Evolutionary conservation across 2,888 invertebrate genomes (phyloP).

Genomic region (Spodoptera littoralis): DNA sequence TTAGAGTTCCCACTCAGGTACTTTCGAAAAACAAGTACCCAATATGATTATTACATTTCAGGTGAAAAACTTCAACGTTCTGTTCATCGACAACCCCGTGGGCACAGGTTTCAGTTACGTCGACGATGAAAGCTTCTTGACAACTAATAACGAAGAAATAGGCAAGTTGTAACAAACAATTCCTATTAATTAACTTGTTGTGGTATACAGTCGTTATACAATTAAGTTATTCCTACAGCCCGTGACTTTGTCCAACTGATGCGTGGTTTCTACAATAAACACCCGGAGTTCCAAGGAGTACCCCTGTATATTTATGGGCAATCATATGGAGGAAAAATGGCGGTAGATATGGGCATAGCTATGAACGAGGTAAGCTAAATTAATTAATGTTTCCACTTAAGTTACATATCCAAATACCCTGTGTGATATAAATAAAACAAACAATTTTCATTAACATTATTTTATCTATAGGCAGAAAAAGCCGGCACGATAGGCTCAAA

Average conservation of each 20-base stretch:
- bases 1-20: too few relatives aligned
- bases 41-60: slow-evolving; percentile 59
- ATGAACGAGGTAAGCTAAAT: slow-evolving; percentile 85
- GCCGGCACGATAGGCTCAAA: slow-evolving; percentile 90
- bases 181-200: too few relatives aligned
- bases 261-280: slow-evolving; percentile 90
- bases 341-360: slow-evolving; percentile 92
- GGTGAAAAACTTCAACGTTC: slow-evolving; percentile 93
- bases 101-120: slow-evolving; percentile 96
- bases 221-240: slow-evolving; percentile 80
- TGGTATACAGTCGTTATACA: background rate
- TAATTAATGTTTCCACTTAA: too few relatives aligned
- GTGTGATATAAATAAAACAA: too few relatives aligned
- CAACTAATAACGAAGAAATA: slow-evolving; percentile 80
- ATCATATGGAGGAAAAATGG: slow-evolving; percentile 98
- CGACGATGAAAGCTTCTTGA: slow-evolving; percentile 78
- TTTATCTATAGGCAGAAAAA: slow-evolving; percentile 88
- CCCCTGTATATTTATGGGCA: slow-evolving; percentile 96
- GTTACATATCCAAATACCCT: too few relatives aligned
- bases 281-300: slow-evolving; percentile 92
- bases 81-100: slow-evolving; percentile 97
- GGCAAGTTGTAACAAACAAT: slow-evolving; percentile 63
- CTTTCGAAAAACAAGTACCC: too few relatives aligned
- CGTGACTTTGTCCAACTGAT: slow-evolving; percentile 93
- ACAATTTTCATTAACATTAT: background rate